Percentiles rank a stretch among this genome's conserved stretches.
phyloP scores from a whole-genome alignment of 2,113 vertebrate genomes.

The Apeltes quadracus region DNA sequence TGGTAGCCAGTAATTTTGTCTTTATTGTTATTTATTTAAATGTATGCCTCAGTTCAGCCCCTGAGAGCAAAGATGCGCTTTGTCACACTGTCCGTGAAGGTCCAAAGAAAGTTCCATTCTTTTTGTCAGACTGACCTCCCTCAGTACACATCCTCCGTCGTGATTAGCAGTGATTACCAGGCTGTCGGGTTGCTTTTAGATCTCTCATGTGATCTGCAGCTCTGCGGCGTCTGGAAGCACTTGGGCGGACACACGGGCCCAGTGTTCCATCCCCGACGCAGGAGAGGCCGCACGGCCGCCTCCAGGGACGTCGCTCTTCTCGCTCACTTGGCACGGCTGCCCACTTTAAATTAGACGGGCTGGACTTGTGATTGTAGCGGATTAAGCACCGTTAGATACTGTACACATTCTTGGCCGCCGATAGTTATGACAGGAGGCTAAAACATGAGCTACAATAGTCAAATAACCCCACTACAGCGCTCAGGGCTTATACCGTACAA shows the following conservation, averaged over 20 bases:
- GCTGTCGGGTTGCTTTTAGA: slow-evolving; percentile 48
- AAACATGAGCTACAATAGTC: slow-evolving; percentile 45
- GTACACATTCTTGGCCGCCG: slow-evolving; percentile 30
- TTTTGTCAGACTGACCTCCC: slow-evolving; percentile 42
- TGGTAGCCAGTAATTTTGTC: neutral
- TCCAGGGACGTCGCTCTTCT: slow-evolving; percentile 30
- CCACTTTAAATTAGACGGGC: slow-evolving; percentile 38
- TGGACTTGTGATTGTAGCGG: slow-evolving; percentile 39
- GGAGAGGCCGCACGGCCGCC: slow-evolving; percentile 42
- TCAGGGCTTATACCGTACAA: slow-evolving; percentile 40
- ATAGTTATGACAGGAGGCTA: slow-evolving; percentile 29
- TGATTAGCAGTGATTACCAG: slow-evolving; percentile 65
- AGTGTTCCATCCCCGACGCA: slow-evolving; percentile 56
- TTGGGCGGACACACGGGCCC: slow-evolving; percentile 65
- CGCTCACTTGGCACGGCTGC: slow-evolving; percentile 37
- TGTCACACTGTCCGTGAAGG: slow-evolving; percentile 2
- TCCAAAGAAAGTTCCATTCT: neutral
- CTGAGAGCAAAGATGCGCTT: slow-evolving; percentile 16
- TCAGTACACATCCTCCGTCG: slow-evolving; percentile 35
- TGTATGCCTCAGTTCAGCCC: slow-evolving; percentile 28
- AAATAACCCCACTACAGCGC: slow-evolving; percentile 27
- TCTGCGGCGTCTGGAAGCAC: slow-evolving; percentile 76
- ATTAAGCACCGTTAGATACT: slow-evolving; percentile 39
- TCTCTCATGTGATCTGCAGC: slow-evolving; percentile 48
- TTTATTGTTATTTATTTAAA: slow-evolving; percentile 20